Conservation (phyloP, 2,113 vertebrate species). For the Grus americana region DNA sequence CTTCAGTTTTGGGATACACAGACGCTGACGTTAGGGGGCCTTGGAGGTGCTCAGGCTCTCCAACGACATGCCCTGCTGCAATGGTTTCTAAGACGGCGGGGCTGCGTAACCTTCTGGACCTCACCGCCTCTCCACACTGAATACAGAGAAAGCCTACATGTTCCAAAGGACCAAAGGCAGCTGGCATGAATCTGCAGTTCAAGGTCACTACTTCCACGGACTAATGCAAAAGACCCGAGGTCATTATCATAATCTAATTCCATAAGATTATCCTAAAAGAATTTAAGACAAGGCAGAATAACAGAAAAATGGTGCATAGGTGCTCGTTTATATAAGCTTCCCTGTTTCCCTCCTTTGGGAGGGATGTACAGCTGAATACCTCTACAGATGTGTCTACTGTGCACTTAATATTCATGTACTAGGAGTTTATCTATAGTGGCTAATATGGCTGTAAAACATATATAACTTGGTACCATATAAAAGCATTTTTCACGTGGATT, state of each 20-base stretch:
- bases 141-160: not conserved
- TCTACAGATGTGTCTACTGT: not conserved
- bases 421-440: not conserved
- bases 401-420: not conserved
- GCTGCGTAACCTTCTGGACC: not conserved
- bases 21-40: not conserved
- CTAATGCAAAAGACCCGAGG: not conserved
- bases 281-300: not conserved
- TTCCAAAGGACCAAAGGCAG: not conserved
- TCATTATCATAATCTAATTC: not conserved
- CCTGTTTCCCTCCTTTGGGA: not conserved
- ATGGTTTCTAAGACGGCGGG: not conserved
- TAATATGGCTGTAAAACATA: not conserved
- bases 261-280: not conserved
- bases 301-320: not conserved
- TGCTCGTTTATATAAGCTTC: not conserved
- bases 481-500: not conserved
- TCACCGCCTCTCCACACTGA: not conserved
- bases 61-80: no score
- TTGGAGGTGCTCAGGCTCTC: not conserved
- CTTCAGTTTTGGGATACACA: not conserved
- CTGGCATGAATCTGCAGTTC: not conserved
- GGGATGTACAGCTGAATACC: not conserved
- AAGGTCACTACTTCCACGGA: not conserved
- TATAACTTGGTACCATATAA: rapidly evolving